A percentile compares a stretch with the other conserved stretches of the same genome.
Evolutionary conservation across 2,113 vertebrate species (phyloP).

Genomic region (Heloderma charlesbogerti): DNA sequence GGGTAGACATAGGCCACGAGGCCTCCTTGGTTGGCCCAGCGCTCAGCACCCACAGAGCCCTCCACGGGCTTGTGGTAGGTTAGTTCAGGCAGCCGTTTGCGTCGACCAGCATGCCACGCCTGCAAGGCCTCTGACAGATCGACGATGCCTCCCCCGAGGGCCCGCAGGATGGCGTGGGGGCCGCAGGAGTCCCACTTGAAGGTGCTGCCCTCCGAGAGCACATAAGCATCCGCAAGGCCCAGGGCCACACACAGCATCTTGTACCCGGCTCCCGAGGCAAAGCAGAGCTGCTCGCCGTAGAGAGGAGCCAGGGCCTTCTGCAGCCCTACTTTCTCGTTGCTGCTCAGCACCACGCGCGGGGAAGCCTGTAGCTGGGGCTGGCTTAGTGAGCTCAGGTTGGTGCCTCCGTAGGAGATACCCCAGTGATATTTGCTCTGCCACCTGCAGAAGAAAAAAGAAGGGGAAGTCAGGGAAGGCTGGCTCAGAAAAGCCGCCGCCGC

Average conservation of each 20-base stretch:
- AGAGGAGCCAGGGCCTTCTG: constrained; percentile 70
- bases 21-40: constrained; percentile 79
- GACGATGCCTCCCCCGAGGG: constrained; percentile 78
- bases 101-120: neutral
- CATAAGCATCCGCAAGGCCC: constrained; percentile 76
- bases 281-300: constrained; percentile 70
- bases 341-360: constrained; percentile 78
- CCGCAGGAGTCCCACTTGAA: constrained; percentile 85
- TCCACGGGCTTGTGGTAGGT: constrained; percentile 72
- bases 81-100: constrained; percentile 63
- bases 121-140: constrained; percentile 71
- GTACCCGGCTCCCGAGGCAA: constrained; percentile 81
- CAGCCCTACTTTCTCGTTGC: constrained; percentile 74
- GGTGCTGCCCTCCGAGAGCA: constrained; percentile 83
- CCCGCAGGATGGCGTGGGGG: constrained; percentile 80
- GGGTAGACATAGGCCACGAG: constrained; percentile 79
- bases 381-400: constrained; percentile 71
- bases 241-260: constrained; percentile 83
- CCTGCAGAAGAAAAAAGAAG: constrained; percentile 54
- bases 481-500: too few species aligned
- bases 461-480: neutral
- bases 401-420: constrained; percentile 73
- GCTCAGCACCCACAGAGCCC: constrained; percentile 68
- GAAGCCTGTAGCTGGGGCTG: neutral
- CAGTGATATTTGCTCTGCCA: constrained; percentile 83